phyloP scores from a whole-genome alignment of 2,888 invertebrate species.

The Teleiodes luculella region DNA sequence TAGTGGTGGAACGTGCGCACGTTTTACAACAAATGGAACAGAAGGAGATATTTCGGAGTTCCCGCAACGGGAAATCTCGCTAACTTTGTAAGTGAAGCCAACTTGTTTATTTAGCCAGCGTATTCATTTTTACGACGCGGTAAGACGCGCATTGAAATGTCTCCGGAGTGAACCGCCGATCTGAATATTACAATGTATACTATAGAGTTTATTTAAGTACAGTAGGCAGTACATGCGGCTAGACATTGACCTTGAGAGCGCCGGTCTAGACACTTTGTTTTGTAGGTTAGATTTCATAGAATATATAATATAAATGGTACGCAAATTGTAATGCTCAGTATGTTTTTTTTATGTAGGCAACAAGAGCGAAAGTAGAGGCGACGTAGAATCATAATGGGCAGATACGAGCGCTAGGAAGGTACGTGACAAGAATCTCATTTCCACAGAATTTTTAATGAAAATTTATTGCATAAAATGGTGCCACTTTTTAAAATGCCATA shows the following conservation, averaged over 20 bases:
- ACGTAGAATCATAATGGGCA: too few relatives aligned
- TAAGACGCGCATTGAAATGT: constrained; percentile 1
- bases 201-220: too few relatives aligned
- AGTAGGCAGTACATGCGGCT: too few relatives aligned
- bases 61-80: not conserved
- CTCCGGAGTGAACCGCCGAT: not conserved
- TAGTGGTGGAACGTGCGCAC: constrained; percentile 1
- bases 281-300: too few relatives aligned
- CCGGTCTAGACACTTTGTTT: too few relatives aligned
- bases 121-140: constrained; percentile 3
- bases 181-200: not conserved
- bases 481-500: too few relatives aligned
- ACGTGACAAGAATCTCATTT: constrained; percentile 33
- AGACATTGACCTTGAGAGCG: too few relatives aligned
- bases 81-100: constrained; percentile 10
- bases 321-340: too few relatives aligned
- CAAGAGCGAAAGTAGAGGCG: too few relatives aligned
- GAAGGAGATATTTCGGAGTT: not conserved
- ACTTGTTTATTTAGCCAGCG: constrained; percentile 6
- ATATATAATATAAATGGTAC: too few relatives aligned
- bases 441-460: constrained; percentile 19
- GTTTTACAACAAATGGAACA: constrained; percentile 3
- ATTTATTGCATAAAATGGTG: constrained; percentile 6
- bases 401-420: too few relatives aligned
- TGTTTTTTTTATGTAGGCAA: too few relatives aligned